Percentiles rank a stretch among this genome's conserved stretches.
These are phyloP conservation scores for Leptothorax acervorum DNA, from an alignment of 2,888 invertebrate species.

Conservation along the genomic window DNA sequence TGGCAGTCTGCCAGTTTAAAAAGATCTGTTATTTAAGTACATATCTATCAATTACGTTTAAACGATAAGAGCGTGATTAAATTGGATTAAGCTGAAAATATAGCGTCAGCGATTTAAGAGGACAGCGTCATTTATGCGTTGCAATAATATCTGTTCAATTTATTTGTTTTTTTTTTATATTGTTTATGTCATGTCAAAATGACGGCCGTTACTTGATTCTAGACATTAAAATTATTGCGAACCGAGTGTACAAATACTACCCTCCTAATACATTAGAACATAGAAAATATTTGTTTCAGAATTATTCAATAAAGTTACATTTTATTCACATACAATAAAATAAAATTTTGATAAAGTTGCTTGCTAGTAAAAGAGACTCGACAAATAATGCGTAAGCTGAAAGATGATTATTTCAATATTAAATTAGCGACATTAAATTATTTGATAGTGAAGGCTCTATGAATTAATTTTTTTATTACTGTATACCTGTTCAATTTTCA, in stretches of 20 bases:
- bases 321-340: neutral
- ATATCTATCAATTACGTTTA: neutral
- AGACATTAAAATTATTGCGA: neutral
- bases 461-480: neutral
- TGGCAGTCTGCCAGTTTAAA: neutral
- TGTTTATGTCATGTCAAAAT: neutral
- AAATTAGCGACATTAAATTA: neutral
- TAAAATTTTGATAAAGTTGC: neutral
- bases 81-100: slow-evolving; percentile 23
- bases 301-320: neutral
- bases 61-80: neutral
- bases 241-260: neutral
- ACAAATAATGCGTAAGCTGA: neutral
- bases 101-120: neutral
- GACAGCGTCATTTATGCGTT: neutral
- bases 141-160: slow-evolving; percentile 15
- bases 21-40: neutral
- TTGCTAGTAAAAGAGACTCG: neutral
- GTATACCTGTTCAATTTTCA: slow-evolving; percentile 74
- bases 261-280: neutral
- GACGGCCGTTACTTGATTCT: neutral
- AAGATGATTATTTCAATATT: neutral
- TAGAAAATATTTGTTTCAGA: neutral
- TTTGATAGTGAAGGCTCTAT: neutral
- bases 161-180: neutral